Percentiles rank a stretch among this genome's conserved stretches.
These are phyloP conservation scores for Psittacus erithacus DNA, from an alignment of 2,113 vertebrate species.

Conservation along the genomic window DNA sequence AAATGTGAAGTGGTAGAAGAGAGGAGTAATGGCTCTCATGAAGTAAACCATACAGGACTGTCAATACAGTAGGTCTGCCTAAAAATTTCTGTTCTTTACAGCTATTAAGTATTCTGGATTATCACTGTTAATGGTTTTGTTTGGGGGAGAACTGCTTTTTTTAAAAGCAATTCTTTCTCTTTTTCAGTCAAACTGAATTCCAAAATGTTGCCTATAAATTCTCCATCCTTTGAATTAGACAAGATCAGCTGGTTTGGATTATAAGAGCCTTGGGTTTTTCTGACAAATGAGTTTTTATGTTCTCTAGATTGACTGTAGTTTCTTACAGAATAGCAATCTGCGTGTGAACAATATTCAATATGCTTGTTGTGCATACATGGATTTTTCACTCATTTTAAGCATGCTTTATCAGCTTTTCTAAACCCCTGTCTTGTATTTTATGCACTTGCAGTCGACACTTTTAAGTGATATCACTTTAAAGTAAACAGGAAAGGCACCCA, in stretches of 20 bases:
- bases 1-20: neutral
- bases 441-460: fast-evolving
- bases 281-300: neutral
- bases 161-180: neutral
- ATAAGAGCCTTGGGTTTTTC: neutral
- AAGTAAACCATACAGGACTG: neutral
- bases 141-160: neutral
- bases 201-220: neutral
- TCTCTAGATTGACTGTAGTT: neutral
- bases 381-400: neutral
- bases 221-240: neutral
- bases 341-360: neutral
- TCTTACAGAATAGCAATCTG: neutral
- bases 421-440: neutral
- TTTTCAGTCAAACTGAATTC: neutral
- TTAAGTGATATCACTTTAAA: neutral
- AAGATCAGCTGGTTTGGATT: neutral
- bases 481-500: neutral
- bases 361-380: neutral
- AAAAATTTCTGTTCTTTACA: neutral
- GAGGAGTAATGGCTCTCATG: neutral
- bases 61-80: neutral
- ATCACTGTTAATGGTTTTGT: neutral
- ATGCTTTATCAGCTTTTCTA: neutral
- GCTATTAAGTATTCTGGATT: neutral